phyloP scores from a whole-genome alignment of 1,140 invertebrate genomes.

The Leptinotarsa undecemlineata region DNA sequence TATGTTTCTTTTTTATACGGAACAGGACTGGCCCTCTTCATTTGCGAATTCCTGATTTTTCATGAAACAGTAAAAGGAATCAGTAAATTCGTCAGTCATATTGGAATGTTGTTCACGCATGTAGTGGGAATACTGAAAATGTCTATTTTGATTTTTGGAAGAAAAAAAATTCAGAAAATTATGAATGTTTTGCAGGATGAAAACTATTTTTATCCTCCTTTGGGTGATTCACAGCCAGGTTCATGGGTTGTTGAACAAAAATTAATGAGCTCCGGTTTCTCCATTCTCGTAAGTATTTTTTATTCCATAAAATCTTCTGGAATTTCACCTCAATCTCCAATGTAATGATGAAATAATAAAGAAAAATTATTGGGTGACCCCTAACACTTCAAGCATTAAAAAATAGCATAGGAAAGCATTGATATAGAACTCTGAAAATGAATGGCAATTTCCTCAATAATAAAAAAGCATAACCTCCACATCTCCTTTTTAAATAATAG shows the following conservation, averaged over 20 bases:
- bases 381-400: no score
- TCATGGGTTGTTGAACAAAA: neutral
- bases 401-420: no score
- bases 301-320: no score
- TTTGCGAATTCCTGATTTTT: conserved; percentile 22
- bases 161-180: conserved; percentile 25
- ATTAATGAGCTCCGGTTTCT: neutral
- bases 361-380: no score
- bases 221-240: conserved; percentile 7
- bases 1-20: conserved; percentile 15
- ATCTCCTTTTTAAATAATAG: no score
- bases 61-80: conserved; percentile 6
- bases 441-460: no score
- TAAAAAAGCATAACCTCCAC: no score
- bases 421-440: no score
- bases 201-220: conserved; percentile 27
- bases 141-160: conserved; percentile 24
- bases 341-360: no score
- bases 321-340: no score
- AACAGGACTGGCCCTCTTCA: conserved; percentile 7
- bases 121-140: conserved; percentile 33
- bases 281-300: conserved; percentile 9
- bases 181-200: conserved; percentile 32
- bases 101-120: conserved; percentile 47
- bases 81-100: conserved; percentile 28